Conservation (phyloP, 2,113 vertebrate genomes). For the Aix galericulata region DNA sequence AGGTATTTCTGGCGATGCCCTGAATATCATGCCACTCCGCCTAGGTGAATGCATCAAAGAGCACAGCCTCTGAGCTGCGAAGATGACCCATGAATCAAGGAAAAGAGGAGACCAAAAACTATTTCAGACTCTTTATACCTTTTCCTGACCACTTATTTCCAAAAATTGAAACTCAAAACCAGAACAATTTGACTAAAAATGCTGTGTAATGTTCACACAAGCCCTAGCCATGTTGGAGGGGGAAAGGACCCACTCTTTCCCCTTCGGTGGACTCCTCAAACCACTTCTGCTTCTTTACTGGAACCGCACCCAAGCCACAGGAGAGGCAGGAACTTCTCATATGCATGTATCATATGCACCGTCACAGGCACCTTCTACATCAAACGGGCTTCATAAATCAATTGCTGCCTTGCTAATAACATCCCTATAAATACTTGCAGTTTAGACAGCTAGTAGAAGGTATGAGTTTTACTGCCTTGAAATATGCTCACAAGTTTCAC, state of each 20-base stretch:
- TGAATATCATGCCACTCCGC: neutral
- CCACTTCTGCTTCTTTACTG: neutral
- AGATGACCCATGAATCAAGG: neutral
- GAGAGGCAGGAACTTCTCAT: accelerated
- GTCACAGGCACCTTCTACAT: neutral
- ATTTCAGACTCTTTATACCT: neutral
- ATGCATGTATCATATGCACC: accelerated
- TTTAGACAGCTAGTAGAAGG: neutral
- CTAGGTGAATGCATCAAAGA: neutral
- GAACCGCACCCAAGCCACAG: neutral
- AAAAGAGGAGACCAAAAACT: neutral
- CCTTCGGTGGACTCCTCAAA: neutral
- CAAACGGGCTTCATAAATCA: neutral
- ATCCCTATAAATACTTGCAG: neutral
- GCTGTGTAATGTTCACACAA: neutral
- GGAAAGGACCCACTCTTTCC: neutral
- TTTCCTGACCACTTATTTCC: neutral
- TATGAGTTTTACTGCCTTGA: conserved; percentile 1
- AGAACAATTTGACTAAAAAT: neutral
- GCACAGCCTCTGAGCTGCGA: neutral
- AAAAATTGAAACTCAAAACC: neutral
- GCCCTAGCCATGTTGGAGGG: accelerated
- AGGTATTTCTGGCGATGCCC: accelerated
- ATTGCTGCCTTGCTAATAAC: accelerated
- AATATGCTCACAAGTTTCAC: neutral